Percentiles rank a stretch among this genome's conserved stretches.
These are phyloP conservation scores for Noctua janthina DNA, from an alignment of 2,888 invertebrate species.

Conservation along the genomic window DNA sequence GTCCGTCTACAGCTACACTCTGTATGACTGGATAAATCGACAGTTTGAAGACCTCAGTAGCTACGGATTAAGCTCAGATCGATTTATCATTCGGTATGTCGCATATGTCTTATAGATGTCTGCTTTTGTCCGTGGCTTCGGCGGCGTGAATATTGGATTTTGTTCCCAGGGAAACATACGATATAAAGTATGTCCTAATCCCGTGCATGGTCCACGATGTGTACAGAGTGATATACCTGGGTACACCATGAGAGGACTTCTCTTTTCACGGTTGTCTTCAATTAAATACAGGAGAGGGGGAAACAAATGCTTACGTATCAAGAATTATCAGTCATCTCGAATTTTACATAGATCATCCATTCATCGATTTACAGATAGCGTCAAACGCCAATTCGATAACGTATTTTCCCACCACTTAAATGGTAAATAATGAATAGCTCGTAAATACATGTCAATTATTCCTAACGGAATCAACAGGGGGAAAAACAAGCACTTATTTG, in stretches of 20 bases:
- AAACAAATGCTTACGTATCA: neutral
- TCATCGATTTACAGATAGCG: conserved; percentile 44
- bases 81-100: neutral
- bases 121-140: neutral
- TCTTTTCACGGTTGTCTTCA: neutral
- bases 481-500: conserved; percentile 38
- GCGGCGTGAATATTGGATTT: neutral
- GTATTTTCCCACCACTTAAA: conserved; percentile 29
- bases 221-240: neutral
- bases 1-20: too few species aligned
- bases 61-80: neutral
- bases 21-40: neutral
- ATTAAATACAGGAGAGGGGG: neutral
- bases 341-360: conserved; percentile 11
- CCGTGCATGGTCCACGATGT: neutral
- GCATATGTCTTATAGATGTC: neutral
- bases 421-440: conserved; percentile 25
- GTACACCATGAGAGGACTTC: neutral
- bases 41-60: neutral
- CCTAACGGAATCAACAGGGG: conserved; percentile 4
- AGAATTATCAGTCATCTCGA: conserved; percentile 8
- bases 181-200: neutral
- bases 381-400: conserved; percentile 19
- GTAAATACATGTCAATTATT: conserved; percentile 24
- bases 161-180: neutral